Evolutionary conservation across 2,888 invertebrate genomes (phyloP).

Genomic region (Meiosimyza platycephala): DNA sequence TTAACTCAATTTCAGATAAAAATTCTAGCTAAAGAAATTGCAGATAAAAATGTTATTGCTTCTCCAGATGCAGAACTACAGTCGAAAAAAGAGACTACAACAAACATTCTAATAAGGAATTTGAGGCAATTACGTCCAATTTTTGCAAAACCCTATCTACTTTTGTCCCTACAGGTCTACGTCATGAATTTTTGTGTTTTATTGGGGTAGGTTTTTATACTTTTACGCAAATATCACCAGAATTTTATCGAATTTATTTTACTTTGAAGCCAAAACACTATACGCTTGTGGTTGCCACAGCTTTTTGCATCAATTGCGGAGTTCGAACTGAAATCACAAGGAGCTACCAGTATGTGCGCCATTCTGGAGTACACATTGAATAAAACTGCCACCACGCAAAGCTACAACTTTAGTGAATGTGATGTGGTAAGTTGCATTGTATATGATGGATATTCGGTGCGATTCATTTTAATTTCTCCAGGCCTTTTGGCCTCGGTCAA

Average conservation of each 20-base stretch:
- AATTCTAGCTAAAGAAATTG: slow-evolving; percentile 40
- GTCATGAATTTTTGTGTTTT: slow-evolving; percentile 57
- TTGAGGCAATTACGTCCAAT: slow-evolving; percentile 20
- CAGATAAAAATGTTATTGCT: slow-evolving; percentile 29
- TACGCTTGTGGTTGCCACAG: slow-evolving; percentile 90
- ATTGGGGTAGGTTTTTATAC: slow-evolving; percentile 68
- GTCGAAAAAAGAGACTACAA: not conserved
- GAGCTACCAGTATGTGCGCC: slow-evolving; percentile 56
- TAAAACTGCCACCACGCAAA: slow-evolving; percentile 46
- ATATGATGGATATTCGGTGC: no score
- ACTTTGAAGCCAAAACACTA: slow-evolving; percentile 75
- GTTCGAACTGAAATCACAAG: slow-evolving; percentile 59
- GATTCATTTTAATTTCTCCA: no score
- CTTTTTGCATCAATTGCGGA: slow-evolving; percentile 78
- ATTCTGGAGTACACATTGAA: slow-evolving; percentile 63
- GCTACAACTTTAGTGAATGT: no score
- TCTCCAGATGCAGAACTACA: slow-evolving; percentile 10
- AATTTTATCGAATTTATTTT: slow-evolving; percentile 69
- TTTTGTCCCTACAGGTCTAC: slow-evolving; percentile 62
- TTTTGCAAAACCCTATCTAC: slow-evolving; percentile 61
- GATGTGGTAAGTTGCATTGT: no score
- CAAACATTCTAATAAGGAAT: not conserved
- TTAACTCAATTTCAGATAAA: slow-evolving; percentile 36
- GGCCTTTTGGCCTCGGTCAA: no score
- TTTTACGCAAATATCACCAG: not conserved